A percentile compares a stretch with the other conserved stretches of the same genome.
Conservation (phyloP, 1,140 invertebrate species). For the Cyclargus thomasi region DNA sequence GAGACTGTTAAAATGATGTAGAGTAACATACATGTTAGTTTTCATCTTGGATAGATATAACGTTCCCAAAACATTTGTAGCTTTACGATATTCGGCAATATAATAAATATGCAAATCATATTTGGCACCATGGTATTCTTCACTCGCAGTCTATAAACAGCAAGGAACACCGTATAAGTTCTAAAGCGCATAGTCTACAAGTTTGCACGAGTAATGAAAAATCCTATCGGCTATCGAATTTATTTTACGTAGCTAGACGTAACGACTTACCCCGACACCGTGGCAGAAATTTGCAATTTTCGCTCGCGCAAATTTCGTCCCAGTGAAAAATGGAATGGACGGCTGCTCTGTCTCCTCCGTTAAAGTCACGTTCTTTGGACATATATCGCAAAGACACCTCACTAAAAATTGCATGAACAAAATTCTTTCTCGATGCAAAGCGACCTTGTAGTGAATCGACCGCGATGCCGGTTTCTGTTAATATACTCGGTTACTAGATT, state of each 20-base stretch:
- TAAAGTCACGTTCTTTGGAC: conserved; percentile 47
- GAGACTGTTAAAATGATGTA: too few relatives aligned
- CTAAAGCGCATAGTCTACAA: conserved; percentile 16
- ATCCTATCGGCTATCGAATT: conserved; percentile 33
- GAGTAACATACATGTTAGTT: too few relatives aligned
- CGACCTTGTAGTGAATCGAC: neutral
- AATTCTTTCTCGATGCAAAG: conserved; percentile 3
- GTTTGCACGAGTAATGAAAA: conserved; percentile 29
- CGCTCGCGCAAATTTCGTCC: conserved; percentile 40
- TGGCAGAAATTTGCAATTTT: conserved; percentile 48
- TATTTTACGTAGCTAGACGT: conserved; percentile 27
- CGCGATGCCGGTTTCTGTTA: neutral
- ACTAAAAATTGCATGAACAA: conserved; percentile 21
- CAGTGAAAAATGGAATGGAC: conserved; percentile 42
- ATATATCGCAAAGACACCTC: conserved; percentile 24
- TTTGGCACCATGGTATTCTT: too few relatives aligned
- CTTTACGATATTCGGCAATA: too few relatives aligned
- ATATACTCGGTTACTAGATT: neutral
- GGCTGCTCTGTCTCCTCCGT: conserved; percentile 33
- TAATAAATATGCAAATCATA: too few relatives aligned
- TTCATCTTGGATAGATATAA: too few relatives aligned
- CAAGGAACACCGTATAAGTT: neutral
- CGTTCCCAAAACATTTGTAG: too few relatives aligned
- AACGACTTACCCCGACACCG: conserved; percentile 32
- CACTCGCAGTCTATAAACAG: neutral